Evolutionary conservation across 1,140 invertebrate species (phyloP), one percentile per base, ranked within the genome.

Genomic region (Musca domestica): DNA sequence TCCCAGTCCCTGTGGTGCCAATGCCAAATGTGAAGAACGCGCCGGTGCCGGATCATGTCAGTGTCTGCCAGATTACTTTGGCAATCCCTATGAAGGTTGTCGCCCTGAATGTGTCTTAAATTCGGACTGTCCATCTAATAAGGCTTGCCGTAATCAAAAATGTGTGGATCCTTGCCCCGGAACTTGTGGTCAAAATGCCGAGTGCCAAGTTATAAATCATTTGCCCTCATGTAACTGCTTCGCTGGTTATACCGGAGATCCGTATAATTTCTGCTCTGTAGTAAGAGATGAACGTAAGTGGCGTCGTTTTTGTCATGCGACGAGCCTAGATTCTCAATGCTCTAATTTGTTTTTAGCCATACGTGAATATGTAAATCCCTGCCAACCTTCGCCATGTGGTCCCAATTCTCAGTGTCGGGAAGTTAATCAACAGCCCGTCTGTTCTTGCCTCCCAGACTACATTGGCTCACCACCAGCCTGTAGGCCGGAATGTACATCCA

Each of bases 141-240:
- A 87, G 74, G 91, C 91, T 1, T 94, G 92, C 74, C 84, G 90
- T 2, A 89, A 91, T 76, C 86, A 92, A 74, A 91, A 91, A 83
- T 94, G 92, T 75, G 84, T 84, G 25, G 88, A 94, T 77, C 91
- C 92, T 10, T 94, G 92, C 69, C 85, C 87, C 12, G 90, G 90
- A 66, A 87, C 89, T 3, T 95, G 93, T 81, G 92, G 92, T 1
- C 74, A 81, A 48, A 86, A 86, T 71, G 88, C 91, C 17, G 78
- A 86, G 47, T 92, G 91, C 73, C 85, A 87, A 77, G 89, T 90
- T 7, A 83, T 89, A 2, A 90, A 89, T 78, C 91, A 92, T 74
- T 87, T 86, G 73, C 88, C 91, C 3, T 88, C 89, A 25, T 93
- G 91, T 72, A 87, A 85, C 64, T 93, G 92, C 78, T 83, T 84